Evolutionary conservation across 2,113 vertebrate genomes (phyloP), one percentile per base, ranked within the genome.

Genomic region (Gymnogyps californianus): DNA sequence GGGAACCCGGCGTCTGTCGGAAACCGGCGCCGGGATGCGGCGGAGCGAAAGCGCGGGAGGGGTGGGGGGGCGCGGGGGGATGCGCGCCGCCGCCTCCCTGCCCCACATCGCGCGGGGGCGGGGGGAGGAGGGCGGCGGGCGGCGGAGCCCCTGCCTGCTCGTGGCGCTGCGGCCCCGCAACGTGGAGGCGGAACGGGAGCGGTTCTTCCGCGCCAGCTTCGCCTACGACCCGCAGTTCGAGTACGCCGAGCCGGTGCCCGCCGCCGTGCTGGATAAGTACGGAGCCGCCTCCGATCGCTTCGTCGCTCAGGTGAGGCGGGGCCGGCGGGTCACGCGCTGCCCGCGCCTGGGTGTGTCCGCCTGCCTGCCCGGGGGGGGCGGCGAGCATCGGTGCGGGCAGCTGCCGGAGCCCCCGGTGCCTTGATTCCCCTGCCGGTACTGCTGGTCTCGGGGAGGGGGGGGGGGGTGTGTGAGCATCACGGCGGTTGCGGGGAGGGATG

Each of bases 211-310:
- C 89, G 98, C 99, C 15, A 95, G 98, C 88, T 99, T 98, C 89
- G 97, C 98, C 65, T 99, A 99, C 67, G 99, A 99, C 78, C 99
- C 99, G 13, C 99, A 99, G 98, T 99, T 99, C 58, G 98, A 99
- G 89, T 99, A 99, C 70, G 87, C 97, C 3, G 98, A 99, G 90
- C 98, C 99, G 0, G 95, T 99, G 90, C 99, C 99, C 11, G 97
- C 91, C 26, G 97, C 97, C 7, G 99, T 99, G 65, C 93, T 99
- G 96, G 99, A 99, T 42, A 99, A 99, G 90, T 99, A 99, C 98
- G 89, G 95, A 6, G 98, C 98, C 59, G 99, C 99, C 31, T 99
- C 99, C 1, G 98, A 98, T 51, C 99, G 99, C 75, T 99, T 99
- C 97, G 98, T 99, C 13, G 91, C 97, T 11, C 99, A 99, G 99